These are phyloP conservation scores for Gymnobelideus leadbeateri DNA, from an alignment of 2,113 vertebrate species.

Conservation along the genomic window DNA sequence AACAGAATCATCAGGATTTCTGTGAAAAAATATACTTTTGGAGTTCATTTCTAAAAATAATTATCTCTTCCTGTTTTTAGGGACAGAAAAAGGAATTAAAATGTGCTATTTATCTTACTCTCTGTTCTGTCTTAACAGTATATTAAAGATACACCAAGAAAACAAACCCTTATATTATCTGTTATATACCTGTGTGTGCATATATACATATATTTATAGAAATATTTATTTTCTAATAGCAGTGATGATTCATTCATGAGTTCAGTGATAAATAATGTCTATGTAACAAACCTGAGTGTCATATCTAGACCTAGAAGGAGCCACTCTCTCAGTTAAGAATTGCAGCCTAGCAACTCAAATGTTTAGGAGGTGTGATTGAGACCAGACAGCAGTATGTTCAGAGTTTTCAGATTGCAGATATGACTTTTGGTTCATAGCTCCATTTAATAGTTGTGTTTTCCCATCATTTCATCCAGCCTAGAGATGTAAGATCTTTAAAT, in stretches of 20 bases:
- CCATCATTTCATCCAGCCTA: neutral
- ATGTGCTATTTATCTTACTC: neutral
- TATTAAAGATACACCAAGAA: neutral
- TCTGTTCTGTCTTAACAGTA: neutral
- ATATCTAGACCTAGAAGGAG: neutral
- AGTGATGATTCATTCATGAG: neutral
- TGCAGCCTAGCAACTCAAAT: neutral
- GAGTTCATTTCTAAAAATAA: conserved; percentile 15
- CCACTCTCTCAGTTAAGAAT: neutral
- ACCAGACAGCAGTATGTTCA: neutral
- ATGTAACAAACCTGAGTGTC: neutral
- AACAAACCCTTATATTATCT: neutral
- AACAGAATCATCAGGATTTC: neutral
- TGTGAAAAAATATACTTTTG: neutral
- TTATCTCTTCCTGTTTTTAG: conserved; percentile 15
- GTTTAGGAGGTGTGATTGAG: neutral
- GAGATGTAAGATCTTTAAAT: neutral
- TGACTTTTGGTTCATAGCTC: neutral
- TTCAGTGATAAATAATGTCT: conserved; percentile 2
- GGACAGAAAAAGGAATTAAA: neutral
- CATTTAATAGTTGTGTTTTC: neutral
- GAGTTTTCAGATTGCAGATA: neutral
- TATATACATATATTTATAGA: no score
- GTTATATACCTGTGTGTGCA: neutral
- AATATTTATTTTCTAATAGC: neutral